Evolutionary conservation across 2,113 vertebrate genomes (phyloP).

Genomic region (Corythornis cristatus): DNA sequence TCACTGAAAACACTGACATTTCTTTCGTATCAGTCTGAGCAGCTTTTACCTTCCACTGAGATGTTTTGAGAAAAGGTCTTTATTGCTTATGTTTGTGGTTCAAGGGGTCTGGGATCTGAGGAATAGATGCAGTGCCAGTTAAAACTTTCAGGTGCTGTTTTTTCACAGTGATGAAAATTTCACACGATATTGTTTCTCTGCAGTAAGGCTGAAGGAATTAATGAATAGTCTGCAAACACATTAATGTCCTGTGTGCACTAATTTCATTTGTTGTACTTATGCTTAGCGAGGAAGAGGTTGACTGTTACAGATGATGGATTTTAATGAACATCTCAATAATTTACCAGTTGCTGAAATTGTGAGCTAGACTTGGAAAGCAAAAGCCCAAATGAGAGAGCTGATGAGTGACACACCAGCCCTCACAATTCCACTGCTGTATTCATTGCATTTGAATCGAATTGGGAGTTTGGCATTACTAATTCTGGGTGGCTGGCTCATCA

Average conservation of each 20-base stretch:
- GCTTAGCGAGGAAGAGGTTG: slow-evolving; percentile 16
- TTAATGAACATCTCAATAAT: slow-evolving; percentile 61
- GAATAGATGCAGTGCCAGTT: background rate
- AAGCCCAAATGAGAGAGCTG: slow-evolving; percentile 11
- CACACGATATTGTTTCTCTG: background rate
- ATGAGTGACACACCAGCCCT: slow-evolving; percentile 27
- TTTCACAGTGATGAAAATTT: background rate
- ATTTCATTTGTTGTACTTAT: slow-evolving; percentile 30
- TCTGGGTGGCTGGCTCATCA: slow-evolving; percentile 62
- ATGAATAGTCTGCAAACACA: background rate
- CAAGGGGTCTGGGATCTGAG: background rate
- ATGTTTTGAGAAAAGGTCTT: background rate
- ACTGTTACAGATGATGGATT: slow-evolving; percentile 44
- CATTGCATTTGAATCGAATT: slow-evolving; percentile 57
- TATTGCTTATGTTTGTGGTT: background rate
- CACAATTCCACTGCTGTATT: slow-evolving; percentile 48
- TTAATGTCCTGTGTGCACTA: background rate
- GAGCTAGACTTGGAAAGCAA: slow-evolving; percentile 20
- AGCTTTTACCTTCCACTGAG: background rate
- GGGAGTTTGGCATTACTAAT: slow-evolving; percentile 68
- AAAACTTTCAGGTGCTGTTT: slow-evolving; percentile 3
- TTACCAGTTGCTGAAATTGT: slow-evolving; percentile 26
- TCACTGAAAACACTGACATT: background rate
- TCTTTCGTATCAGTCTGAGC: background rate
- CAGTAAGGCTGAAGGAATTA: background rate